These are phyloP conservation scores for Pyrrhura leucotis DNA, from an alignment of 2,797 vertebrate species.

Conservation along the genomic window DNA sequence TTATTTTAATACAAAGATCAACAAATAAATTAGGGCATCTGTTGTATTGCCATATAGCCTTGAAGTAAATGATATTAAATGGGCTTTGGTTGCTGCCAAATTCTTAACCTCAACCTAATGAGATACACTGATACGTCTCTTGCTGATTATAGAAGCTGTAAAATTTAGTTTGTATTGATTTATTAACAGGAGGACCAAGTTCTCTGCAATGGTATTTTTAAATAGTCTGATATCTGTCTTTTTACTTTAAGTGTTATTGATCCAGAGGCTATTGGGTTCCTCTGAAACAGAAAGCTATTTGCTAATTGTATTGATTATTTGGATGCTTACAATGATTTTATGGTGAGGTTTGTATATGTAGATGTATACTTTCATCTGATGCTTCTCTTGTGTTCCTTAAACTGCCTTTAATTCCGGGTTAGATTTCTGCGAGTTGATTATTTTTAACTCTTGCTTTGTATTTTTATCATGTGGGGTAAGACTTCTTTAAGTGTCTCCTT, in stretches of 20 bases:
- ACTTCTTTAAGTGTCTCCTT: background rate
- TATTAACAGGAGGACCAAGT: slow-evolving; percentile 52
- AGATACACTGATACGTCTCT: slow-evolving; percentile 70
- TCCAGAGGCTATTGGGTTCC: background rate
- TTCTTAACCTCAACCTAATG: slow-evolving; percentile 65
- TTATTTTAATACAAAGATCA: slow-evolving; percentile 80
- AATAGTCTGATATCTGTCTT: background rate
- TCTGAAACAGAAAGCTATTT: slow-evolving; percentile 10
- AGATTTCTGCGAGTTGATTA: background rate
- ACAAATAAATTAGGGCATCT: slow-evolving; percentile 85
- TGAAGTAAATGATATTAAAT: slow-evolving; percentile 79
- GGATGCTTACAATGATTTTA: background rate
- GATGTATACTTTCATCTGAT: background rate
- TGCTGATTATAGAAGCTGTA: slow-evolving; percentile 68
- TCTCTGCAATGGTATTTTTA: background rate
- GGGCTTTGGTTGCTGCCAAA: slow-evolving; percentile 68
- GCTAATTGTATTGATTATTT: slow-evolving; percentile 18
- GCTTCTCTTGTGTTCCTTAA: background rate
- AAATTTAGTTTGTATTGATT: slow-evolving; percentile 71
- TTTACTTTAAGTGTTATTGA: slow-evolving; percentile 40
- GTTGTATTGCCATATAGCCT: slow-evolving; percentile 70
- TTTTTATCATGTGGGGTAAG: background rate
- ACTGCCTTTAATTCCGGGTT: background rate
- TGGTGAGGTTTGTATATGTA: background rate
- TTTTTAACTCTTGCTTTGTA: background rate